Conservation (phyloP, 1,140 invertebrate genomes). For the Ephestia elutella region DNA sequence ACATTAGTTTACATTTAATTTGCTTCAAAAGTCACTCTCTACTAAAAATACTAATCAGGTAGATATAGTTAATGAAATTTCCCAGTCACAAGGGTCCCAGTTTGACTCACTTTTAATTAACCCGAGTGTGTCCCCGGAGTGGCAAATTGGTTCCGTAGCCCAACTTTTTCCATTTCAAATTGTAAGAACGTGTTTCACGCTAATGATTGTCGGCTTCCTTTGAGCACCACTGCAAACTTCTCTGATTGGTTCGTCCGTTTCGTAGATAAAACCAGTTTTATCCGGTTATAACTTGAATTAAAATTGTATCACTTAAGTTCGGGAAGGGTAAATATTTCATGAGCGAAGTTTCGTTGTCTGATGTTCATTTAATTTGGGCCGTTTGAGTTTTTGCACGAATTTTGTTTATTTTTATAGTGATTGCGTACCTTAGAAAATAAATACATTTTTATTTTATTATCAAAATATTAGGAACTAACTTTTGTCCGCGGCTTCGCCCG, state of each 20-base stretch:
- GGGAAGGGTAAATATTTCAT: conserved; percentile 10
- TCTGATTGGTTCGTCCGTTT: background rate
- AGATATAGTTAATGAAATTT: conserved; percentile 9
- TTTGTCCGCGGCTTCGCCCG: too few relatives aligned
- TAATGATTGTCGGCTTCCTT: conserved; percentile 13
- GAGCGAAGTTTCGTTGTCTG: background rate
- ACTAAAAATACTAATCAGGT: background rate
- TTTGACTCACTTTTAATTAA: conserved; percentile 14
- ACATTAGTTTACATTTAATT: too few relatives aligned
- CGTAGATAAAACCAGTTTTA: background rate
- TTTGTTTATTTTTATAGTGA: too few relatives aligned
- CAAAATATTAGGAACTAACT: too few relatives aligned
- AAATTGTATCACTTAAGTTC: conserved; percentile 4
- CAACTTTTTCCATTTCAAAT: conserved; percentile 17
- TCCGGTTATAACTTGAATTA: conserved; percentile 2
- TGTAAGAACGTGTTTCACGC: conserved; percentile 9
- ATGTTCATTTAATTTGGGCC: too few relatives aligned
- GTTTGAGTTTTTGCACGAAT: too few relatives aligned
- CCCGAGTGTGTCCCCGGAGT: conserved; percentile 12
- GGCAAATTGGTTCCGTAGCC: conserved; percentile 6
- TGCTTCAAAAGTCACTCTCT: too few relatives aligned
- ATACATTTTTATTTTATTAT: too few relatives aligned
- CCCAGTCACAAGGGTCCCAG: conserved; percentile 1
- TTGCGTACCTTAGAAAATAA: too few relatives aligned
- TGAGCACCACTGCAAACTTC: background rate